A percentile compares a stretch with the other conserved stretches of the same genome.
These are phyloP conservation scores for Cyclina sinensis DNA, from an alignment of 1,140 invertebrate genomes.

Conservation along the genomic window DNA sequence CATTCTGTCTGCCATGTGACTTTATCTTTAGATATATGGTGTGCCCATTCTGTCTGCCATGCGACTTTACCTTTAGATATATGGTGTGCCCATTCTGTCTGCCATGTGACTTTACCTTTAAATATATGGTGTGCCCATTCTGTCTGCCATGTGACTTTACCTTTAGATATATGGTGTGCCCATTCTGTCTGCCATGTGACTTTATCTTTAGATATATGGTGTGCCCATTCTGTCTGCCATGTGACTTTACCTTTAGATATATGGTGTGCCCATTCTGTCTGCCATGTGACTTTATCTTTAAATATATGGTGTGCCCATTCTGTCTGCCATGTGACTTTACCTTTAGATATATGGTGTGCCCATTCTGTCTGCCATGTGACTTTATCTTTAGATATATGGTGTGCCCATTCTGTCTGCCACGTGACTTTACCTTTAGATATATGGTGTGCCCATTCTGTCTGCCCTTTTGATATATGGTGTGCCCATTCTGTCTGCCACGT, in stretches of 20 bases:
- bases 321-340: too few species aligned
- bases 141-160: conserved; percentile 95
- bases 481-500: conserved; percentile 96
- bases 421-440: conserved; percentile 89
- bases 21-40: conserved; percentile 92
- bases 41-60: conserved; percentile 90
- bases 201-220: conserved; percentile 92
- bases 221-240: conserved; percentile 95
- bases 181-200: too few species aligned
- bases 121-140: conserved; percentile 89
- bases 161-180: conserved; percentile 86
- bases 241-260: conserved; percentile 89
- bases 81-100: conserved; percentile 98
- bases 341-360: too few species aligned
- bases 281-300: conserved; percentile 93
- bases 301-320: too few species aligned
- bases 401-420: conserved; percentile 90
- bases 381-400: conserved; percentile 92
- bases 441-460: conserved; percentile 98
- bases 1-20: too few species aligned
- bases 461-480: conserved; percentile 93
- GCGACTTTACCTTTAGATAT: conserved; percentile 89
- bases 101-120: too few species aligned
- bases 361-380: too few species aligned
- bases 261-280: conserved; percentile 98